phyloP scores from a whole-genome alignment of 1,140 invertebrate species.

The Aphis gossypii region DNA sequence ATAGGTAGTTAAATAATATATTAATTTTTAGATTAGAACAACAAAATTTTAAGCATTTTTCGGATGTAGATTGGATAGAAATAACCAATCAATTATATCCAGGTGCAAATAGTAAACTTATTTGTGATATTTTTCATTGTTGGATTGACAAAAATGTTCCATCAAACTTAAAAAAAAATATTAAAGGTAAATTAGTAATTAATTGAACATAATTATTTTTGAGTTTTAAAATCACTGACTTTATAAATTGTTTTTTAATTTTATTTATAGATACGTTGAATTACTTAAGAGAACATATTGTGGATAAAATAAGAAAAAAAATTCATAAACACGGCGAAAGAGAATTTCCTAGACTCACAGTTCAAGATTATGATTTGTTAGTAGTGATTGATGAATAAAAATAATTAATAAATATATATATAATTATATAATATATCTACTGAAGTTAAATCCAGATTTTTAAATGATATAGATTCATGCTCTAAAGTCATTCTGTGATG shows the following conservation, averaged over 20 bases:
- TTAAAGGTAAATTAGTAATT: neutral
- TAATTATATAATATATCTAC: neutral
- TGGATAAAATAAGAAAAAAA: neutral
- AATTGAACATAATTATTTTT: neutral
- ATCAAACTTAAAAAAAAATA: neutral
- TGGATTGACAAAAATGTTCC: neutral
- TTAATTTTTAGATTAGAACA: slow-evolving; percentile 12
- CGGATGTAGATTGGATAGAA: slow-evolving; percentile 33
- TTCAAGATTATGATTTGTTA: neutral
- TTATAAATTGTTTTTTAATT: neutral
- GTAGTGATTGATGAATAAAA: neutral
- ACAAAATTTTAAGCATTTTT: slow-evolving; percentile 14
- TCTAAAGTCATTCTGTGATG: no score
- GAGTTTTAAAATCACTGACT: neutral
- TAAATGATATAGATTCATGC: no score
- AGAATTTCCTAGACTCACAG: neutral
- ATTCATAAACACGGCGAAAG: neutral
- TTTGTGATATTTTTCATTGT: neutral
- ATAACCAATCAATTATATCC: slow-evolving; percentile 37
- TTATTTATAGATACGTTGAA: neutral
- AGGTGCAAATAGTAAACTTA: slow-evolving; percentile 9
- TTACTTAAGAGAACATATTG: neutral
- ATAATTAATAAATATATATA: neutral
- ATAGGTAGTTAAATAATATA: neutral
- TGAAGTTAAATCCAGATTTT: no score